Percentiles rank a stretch among this genome's conserved stretches.
Evolutionary conservation across 2,888 invertebrate genomes (phyloP).

Genomic region (Cybosia mesomella): DNA sequence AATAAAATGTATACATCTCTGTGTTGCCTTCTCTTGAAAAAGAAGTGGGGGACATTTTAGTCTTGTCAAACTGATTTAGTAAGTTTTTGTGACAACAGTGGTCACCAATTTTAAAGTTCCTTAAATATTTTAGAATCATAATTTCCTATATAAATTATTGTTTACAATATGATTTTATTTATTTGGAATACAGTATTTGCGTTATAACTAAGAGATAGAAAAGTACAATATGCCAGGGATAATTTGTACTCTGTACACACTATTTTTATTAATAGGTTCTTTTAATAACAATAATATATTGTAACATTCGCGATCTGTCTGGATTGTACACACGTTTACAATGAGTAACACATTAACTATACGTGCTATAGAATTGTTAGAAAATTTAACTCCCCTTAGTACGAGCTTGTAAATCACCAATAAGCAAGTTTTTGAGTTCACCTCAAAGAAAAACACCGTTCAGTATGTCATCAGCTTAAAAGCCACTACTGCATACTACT

Average conservation of each 20-base stretch:
- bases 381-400: no score
- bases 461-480: no score
- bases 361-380: no score
- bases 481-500: no score
- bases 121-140: no score
- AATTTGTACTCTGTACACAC: slow-evolving; percentile 31
- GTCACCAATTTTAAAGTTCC: no score
- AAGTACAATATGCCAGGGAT: slow-evolving; percentile 39
- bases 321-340: background rate
- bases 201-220: slow-evolving; percentile 27
- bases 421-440: no score
- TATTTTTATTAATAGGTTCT: slow-evolving; percentile 31
- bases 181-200: slow-evolving; percentile 12
- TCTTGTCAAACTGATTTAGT: background rate
- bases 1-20: background rate
- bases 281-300: slow-evolving; percentile 25
- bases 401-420: no score
- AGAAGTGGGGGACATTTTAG: background rate
- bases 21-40: background rate
- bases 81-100: no score
- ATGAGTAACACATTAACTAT: background rate
- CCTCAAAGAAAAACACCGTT: no score
- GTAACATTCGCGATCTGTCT: slow-evolving; percentile 30
- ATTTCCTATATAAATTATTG: background rate
- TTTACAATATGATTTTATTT: slow-evolving; percentile 12